Evolutionary conservation across 1,140 invertebrate species (phyloP), one percentile per base, ranked within the genome.

Genomic region (Drosophila arizonae): DNA sequence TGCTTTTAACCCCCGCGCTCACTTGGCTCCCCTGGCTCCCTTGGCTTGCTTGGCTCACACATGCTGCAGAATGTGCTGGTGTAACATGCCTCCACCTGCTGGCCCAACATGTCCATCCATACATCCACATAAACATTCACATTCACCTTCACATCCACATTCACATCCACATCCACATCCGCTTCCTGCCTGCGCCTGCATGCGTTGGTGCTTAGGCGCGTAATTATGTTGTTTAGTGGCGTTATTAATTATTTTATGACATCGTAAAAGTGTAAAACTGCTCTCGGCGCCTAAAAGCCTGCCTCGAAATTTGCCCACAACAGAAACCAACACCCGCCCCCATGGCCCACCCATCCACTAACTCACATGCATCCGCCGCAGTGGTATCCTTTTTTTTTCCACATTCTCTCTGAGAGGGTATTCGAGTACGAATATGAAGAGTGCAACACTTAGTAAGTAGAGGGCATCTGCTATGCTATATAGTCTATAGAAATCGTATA

Each of bases 201-300:
- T 80, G 81, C 71, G 63, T 61, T 73, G 64, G 45, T 62, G 77
- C 68, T 78, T 85, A 76, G 77, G 85, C 79, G 80, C 77, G 67
- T 88, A 88, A 88, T 88, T 88, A 88, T 78, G 84, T 88, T 88
- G 84, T 88, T 88, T 88, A 88, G 84, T 89, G 84, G 84, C 79
- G 85, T 88, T 88, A 88, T 90, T 90, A 90, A 90, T 90, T 90
- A 88, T 84, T 90, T 90, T 90, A 90, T 85, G 79, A 88, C 78
- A 84, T 88, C 89, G 84, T 90, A 85, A 90, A 90, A 81, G 66
- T 87, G 73, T 79, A 80, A 90, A 90, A 87, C 66, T 85, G 82
- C 81, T 73, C 79, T 65, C 75, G 33, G 73, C 63, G 88, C 75
- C 88, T 88, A 81, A 88, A 84, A 81, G 75, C 84, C 77, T 50